These are phyloP conservation scores for Dascillus cervinus DNA, from an alignment of 2,888 invertebrate genomes.

Conservation along the genomic window DNA sequence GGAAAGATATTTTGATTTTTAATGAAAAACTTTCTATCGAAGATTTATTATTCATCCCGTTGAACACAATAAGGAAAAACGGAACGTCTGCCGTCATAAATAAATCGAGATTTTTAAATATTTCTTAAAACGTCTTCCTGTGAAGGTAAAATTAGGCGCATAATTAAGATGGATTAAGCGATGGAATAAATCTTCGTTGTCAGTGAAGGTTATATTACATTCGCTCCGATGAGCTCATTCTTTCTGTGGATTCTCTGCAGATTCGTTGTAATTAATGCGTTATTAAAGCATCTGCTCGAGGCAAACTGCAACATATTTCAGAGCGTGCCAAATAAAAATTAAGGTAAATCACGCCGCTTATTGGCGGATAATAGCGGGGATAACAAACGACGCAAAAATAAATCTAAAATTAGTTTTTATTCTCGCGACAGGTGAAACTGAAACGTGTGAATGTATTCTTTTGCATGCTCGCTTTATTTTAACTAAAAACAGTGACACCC, in stretches of 20 bases:
- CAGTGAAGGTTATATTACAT: slow-evolving; percentile 27
- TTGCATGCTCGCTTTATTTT: slow-evolving; percentile 12
- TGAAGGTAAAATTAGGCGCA: slow-evolving; percentile 27
- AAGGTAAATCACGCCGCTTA: too few species aligned
- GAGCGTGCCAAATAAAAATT: too few species aligned
- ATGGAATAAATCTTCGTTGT: slow-evolving; percentile 28
- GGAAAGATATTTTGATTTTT: too few species aligned
- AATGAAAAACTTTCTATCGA: too few species aligned
- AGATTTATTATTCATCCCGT: too few species aligned
- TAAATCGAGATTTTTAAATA: neutral
- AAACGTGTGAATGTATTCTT: slow-evolving; percentile 5
- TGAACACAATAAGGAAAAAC: too few species aligned
- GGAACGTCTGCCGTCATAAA: too few species aligned
- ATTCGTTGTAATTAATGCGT: slow-evolving; percentile 33
- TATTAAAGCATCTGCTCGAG: slow-evolving; percentile 24
- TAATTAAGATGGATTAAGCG: slow-evolving; percentile 33
- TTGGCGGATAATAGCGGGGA: too few species aligned
- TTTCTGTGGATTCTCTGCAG: slow-evolving; percentile 26
- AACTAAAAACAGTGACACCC: slow-evolving; percentile 21
- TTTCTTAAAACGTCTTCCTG: slow-evolving; percentile 5
- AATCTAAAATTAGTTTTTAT: too few species aligned
- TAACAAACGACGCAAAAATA: too few species aligned
- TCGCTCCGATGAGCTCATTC: slow-evolving; percentile 27
- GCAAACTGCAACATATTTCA: slow-evolving; percentile 28
- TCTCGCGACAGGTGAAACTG: too few species aligned